These are phyloP conservation scores for Sturmia bella DNA, from an alignment of 2,888 invertebrate genomes.

Conservation along the genomic window DNA sequence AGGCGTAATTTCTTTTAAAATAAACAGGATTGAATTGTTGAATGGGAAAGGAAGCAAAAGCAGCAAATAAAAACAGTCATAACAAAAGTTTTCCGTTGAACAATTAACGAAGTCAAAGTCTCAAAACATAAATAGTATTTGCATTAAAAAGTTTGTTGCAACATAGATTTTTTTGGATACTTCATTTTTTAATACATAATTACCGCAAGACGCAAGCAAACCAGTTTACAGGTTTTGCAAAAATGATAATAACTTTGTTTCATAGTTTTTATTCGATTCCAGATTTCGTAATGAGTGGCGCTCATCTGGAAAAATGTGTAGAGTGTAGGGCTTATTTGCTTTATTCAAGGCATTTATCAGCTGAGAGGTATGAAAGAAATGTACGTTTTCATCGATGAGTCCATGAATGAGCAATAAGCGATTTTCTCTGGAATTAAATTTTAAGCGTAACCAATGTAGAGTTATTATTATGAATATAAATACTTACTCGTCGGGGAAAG, in stretches of 20 bases:
- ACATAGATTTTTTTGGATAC: conserved; percentile 20
- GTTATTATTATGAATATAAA: conserved; percentile 4
- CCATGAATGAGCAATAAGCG: conserved; percentile 97
- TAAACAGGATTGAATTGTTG: conserved; percentile 15
- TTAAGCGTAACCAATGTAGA: background rate
- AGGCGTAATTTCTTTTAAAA: conserved; percentile 50
- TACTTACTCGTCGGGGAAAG: conserved; percentile 95
- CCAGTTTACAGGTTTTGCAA: conserved; percentile 88
- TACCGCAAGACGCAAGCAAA: background rate
- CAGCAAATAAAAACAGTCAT: conserved; percentile 60
- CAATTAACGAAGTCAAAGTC: conserved; percentile 62
- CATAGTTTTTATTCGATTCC: conserved; percentile 98
- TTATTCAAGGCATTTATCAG: conserved; percentile 94
- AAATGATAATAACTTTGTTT: conserved; percentile 95
- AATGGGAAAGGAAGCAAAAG: conserved; percentile 22
- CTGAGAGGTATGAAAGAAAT: conserved; percentile 97
- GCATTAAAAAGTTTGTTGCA: conserved; percentile 47
- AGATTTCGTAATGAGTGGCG: conserved; percentile 96
- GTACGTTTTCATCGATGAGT: conserved; percentile 98
- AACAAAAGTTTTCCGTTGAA: conserved; percentile 59
- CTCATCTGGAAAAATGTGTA: conserved; percentile 98
- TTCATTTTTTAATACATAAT: conserved; percentile 14
- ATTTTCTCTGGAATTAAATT: conserved; percentile 85
- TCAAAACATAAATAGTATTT: conserved; percentile 53
- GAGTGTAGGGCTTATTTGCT: conserved; percentile 97